These are phyloP conservation scores for Hypercompe scribonia DNA, from an alignment of 2,888 invertebrate genomes.

Conservation along the genomic window DNA sequence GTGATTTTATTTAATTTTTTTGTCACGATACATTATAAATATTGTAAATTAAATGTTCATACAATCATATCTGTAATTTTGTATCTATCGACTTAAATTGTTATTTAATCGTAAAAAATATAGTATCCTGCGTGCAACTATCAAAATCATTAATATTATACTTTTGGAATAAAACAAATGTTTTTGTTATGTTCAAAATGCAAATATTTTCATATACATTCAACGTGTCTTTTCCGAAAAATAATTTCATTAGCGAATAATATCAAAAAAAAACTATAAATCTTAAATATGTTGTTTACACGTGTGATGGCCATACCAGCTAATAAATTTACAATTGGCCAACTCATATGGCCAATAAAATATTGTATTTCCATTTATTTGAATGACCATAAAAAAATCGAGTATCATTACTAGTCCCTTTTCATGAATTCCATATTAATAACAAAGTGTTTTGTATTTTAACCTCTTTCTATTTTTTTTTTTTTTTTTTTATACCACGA, in stretches of 20 bases:
- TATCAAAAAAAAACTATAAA: background rate
- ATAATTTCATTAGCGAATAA: no score
- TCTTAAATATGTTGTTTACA: background rate
- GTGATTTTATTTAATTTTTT: no score
- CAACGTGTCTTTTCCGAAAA: no score
- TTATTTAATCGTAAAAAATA: background rate
- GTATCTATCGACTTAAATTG: background rate
- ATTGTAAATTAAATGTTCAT: background rate
- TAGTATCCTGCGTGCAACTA: no score
- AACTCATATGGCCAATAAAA: slow-evolving; percentile 44
- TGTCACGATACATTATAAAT: background rate
- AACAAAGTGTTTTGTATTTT: background rate
- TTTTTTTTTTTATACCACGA: no score
- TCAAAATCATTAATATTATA: background rate
- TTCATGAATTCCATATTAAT: background rate
- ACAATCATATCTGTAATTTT: background rate
- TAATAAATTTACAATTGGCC: slow-evolving; percentile 44
- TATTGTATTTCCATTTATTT: slow-evolving; percentile 48
- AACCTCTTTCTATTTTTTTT: no score
- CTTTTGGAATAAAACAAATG: background rate
- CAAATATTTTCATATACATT: background rate
- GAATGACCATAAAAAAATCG: background rate
- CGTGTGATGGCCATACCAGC: slow-evolving; percentile 27
- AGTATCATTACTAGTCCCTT: background rate
- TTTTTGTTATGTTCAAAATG: background rate